phyloP scores from a whole-genome alignment of 2,888 invertebrate genomes.

The Hymenopus coronatus region DNA sequence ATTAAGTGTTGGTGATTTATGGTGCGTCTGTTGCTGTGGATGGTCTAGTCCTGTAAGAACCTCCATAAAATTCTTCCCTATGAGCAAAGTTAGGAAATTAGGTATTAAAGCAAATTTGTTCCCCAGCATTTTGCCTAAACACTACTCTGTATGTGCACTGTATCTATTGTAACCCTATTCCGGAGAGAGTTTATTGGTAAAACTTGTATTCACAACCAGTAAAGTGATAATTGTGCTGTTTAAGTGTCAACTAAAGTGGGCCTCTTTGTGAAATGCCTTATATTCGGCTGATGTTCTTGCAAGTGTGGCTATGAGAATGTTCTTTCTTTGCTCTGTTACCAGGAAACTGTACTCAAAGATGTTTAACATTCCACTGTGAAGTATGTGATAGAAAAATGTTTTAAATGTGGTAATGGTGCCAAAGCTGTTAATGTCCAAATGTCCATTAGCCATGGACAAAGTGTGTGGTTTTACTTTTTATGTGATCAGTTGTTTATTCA shows the following conservation, averaged over 20 bases:
- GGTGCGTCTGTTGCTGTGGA: not conserved
- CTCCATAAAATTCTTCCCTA: not conserved
- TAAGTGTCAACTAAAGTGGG: not conserved
- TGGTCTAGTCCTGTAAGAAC: not conserved
- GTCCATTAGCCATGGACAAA: not conserved
- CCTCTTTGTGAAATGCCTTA: not conserved
- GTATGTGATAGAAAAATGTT: not conserved
- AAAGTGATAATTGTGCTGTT: not conserved
- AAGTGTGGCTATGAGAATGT: not conserved
- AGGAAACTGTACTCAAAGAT: not conserved
- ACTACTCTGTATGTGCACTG: not conserved
- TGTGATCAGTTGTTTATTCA: not conserved
- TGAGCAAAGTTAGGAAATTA: not conserved
- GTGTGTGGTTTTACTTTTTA: not conserved
- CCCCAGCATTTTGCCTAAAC: not conserved
- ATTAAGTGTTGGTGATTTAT: not conserved
- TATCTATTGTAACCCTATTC: not conserved
- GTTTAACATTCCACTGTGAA: not conserved
- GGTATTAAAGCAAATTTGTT: not conserved
- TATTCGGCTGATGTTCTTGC: not conserved
- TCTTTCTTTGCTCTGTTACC: not conserved
- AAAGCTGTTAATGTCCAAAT: not conserved
- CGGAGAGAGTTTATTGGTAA: not conserved
- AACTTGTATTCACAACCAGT: not conserved
- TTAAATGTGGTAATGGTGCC: slow-evolving; percentile 16